Conservation (phyloP, 2,888 invertebrate species). For the Ophion ventricosus region DNA sequence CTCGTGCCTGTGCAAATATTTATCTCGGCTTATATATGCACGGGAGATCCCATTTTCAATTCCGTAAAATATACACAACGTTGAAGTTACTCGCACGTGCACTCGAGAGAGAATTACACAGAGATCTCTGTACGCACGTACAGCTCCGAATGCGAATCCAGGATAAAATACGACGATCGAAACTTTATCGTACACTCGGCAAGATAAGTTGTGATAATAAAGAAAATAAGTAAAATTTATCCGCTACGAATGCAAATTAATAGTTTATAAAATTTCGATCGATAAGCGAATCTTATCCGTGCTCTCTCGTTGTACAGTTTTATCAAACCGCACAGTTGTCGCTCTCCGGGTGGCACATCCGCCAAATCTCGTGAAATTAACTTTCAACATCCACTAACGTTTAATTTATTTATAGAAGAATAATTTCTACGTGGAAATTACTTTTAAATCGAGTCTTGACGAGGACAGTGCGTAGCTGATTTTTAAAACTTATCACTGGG, state of each 20-base stretch:
- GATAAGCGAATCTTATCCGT: slow-evolving; percentile 9
- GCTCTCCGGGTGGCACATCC: slow-evolving; percentile 10
- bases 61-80: slow-evolving; percentile 1
- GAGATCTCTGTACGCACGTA: background rate
- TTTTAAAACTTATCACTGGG: background rate
- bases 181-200: slow-evolving; percentile 7
- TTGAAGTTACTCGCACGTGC: slow-evolving; percentile 19
- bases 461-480: background rate
- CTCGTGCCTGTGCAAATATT: background rate
- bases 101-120: slow-evolving; percentile 25
- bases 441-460: background rate
- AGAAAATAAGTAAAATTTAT: background rate
- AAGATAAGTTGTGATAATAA: background rate
- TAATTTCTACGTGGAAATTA: background rate
- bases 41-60: slow-evolving; percentile 30
- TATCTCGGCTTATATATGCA: background rate
- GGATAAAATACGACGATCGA: slow-evolving; percentile 30
- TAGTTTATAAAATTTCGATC: slow-evolving; percentile 11
- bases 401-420: slow-evolving; percentile 9
- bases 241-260: background rate
- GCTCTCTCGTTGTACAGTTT: slow-evolving; percentile 3
- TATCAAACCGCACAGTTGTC: background rate
- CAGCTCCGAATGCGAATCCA: slow-evolving; percentile 3
- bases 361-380: slow-evolving; percentile 29
- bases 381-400: slow-evolving; percentile 22